phyloP scores from a whole-genome alignment of 2,888 invertebrate species.

The Stratiomys singularior region DNA sequence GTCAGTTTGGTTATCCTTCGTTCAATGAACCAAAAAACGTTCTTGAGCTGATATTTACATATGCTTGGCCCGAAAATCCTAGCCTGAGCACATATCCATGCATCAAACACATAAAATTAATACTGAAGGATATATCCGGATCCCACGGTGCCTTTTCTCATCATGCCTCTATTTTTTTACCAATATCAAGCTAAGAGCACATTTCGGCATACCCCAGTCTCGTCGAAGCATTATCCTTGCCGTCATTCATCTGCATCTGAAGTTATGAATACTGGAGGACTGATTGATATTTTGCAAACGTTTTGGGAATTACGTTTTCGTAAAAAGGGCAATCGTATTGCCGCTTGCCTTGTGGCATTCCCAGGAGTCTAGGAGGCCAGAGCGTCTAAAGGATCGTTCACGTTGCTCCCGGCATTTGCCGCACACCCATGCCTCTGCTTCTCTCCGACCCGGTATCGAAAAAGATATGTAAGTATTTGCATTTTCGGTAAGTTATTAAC shows the following conservation, averaged over 20 bases:
- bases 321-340: constrained; percentile 38
- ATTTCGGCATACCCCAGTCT: neutral
- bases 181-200: neutral
- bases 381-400: neutral
- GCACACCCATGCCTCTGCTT: neutral
- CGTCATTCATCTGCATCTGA: constrained; percentile 42
- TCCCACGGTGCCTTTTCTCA: neutral
- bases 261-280: constrained; percentile 41
- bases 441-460: neutral
- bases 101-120: constrained; percentile 36
- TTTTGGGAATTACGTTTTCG: constrained; percentile 36
- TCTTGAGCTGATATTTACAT: constrained; percentile 6
- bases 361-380: neutral
- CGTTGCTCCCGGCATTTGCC: neutral
- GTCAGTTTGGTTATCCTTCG: neutral
- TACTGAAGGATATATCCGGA: constrained; percentile 34
- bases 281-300: constrained; percentile 46
- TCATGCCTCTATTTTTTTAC: neutral
- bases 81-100: neutral
- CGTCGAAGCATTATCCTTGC: constrained; percentile 1
- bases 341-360: constrained; percentile 24
- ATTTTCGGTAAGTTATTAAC: constrained; percentile 47
- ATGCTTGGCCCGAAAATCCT: constrained; percentile 9
- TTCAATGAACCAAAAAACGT: constrained; percentile 27
- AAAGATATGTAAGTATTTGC: constrained; percentile 38